Conservation (phyloP, 2,797 vertebrate species). For the Rhinichthys osculus region DNA sequence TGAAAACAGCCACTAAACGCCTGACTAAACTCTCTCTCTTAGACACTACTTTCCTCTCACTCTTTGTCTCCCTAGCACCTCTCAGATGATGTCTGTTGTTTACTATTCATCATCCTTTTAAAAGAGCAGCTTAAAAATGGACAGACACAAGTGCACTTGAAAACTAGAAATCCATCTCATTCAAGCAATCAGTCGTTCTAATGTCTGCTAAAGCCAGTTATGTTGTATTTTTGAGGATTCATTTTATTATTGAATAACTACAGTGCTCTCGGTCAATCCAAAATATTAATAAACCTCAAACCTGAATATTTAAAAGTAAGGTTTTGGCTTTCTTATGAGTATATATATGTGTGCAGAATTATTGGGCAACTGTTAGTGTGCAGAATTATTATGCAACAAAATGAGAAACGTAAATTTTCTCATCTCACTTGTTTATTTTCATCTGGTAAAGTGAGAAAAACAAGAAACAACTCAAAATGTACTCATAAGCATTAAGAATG, state of each 20-base stretch:
- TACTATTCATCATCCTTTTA: slow-evolving; percentile 52
- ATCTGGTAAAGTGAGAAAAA: no score
- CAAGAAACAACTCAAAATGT: neutral
- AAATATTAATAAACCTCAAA: neutral
- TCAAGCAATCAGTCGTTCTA: neutral
- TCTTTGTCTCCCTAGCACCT: neutral
- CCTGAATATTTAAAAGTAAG: neutral
- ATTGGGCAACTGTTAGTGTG: no score
- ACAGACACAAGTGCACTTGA: slow-evolving; percentile 17
- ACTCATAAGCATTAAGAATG: neutral
- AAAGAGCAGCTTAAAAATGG: slow-evolving; percentile 21
- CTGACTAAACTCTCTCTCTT: slow-evolving; percentile 42
- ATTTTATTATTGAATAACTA: neutral
- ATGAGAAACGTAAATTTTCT: no score
- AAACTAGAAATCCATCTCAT: slow-evolving; percentile 19
- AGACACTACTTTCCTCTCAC: neutral
- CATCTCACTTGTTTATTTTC: no score
- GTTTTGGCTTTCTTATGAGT: no score
- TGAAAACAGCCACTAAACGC: slow-evolving; percentile 63
- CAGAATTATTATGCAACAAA: no score
- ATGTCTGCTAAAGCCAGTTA: neutral
- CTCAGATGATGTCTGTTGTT: slow-evolving; percentile 35
- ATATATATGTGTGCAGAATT: no score
- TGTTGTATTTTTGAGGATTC: neutral
- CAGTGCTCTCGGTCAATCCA: neutral